These are phyloP conservation scores for Tetramorium alpestre DNA, from an alignment of 1,140 invertebrate genomes.

Conservation along the genomic window DNA sequence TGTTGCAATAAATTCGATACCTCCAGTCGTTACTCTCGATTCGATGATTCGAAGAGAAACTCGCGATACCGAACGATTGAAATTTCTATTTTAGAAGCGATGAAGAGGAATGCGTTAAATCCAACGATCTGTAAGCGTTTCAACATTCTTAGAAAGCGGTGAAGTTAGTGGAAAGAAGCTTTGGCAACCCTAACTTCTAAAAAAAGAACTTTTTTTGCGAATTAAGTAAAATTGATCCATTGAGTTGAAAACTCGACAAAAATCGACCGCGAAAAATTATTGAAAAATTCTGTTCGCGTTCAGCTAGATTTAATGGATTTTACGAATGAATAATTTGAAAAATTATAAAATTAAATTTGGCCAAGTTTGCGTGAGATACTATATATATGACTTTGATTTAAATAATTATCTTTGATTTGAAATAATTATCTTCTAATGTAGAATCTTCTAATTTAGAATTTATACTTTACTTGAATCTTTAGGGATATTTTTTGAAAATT, in stretches of 20 bases:
- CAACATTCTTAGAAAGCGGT: not conserved
- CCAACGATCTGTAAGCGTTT: constrained; percentile 27
- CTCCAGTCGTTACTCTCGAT: not conserved
- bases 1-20: not conserved
- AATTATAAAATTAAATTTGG: not conserved
- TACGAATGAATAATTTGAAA: not conserved
- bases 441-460: not conserved
- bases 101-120: constrained; percentile 34
- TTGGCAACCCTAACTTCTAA: not conserved
- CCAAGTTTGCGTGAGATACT: not conserved
- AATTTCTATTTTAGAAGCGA: constrained; percentile 2
- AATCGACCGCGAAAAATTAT: not conserved
- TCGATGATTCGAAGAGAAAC: not conserved
- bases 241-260: not conserved
- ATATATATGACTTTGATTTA: not conserved
- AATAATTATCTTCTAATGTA: not conserved
- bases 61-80: constrained; percentile 27
- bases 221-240: constrained; percentile 3
- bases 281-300: not conserved
- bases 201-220: not conserved
- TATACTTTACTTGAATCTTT: not conserved
- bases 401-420: not conserved
- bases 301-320: constrained; percentile 3
- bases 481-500: not conserved
- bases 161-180: constrained; percentile 22